Conservation (phyloP, 2,113 vertebrate genomes). For the Mustelus asterias region DNA sequence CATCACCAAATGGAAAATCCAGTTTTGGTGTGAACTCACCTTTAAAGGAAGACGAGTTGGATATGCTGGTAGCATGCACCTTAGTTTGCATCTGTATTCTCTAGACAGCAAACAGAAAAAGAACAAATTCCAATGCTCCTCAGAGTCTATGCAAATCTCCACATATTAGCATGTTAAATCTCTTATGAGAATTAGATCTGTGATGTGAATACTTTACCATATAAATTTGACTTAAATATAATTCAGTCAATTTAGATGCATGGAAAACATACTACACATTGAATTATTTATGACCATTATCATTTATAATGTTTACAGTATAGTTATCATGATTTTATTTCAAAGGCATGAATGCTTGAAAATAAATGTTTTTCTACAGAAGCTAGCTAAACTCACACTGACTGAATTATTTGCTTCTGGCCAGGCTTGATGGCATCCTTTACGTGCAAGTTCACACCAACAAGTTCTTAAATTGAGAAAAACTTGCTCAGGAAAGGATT, state of each 20-base stretch:
- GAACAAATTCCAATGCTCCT: neutral
- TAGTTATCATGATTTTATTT: neutral
- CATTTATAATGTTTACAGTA: neutral
- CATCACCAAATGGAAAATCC: neutral
- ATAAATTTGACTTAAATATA: neutral
- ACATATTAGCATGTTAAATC: neutral
- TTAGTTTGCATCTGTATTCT: neutral
- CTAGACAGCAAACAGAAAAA: neutral
- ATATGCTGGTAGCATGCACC: neutral
- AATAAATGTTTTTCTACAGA: neutral
- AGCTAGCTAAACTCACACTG: neutral
- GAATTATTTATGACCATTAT: conserved; percentile 14
- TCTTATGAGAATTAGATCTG: neutral
- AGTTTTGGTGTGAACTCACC: neutral
- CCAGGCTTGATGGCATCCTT: neutral
- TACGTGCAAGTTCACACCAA: neutral
- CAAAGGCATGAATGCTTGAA: neutral
- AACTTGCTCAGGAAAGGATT: neutral
- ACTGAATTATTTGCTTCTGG: neutral
- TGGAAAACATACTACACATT: neutral
- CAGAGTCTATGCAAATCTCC: neutral
- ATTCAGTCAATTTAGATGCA: neutral
- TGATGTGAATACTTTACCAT: neutral
- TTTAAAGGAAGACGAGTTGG: neutral
- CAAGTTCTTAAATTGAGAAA: neutral